Evolutionary conservation across 2,888 invertebrate genomes (phyloP), one percentile per base, ranked within the genome.

Genomic region (Miltochrista miniata): DNA sequence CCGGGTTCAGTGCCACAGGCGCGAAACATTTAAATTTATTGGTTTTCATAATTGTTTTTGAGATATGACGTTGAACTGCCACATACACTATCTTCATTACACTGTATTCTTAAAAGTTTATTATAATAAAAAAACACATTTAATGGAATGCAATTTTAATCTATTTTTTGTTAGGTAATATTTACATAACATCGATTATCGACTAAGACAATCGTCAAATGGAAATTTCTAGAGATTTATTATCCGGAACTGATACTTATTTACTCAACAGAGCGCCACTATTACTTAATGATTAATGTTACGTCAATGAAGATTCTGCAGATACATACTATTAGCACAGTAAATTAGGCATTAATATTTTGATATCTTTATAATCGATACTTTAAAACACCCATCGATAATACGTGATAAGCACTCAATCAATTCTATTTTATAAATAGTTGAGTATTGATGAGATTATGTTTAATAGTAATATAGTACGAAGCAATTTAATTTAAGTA

Each of bases 31-130:
- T 71, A 79, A 83, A 90, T 89, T 90, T 90, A 91, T 90, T 82
- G 83, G 78, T 79, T 80, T 81, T 76, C 81, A 84, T 89, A 87
- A 90, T 88, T 90, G 87, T 89, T 90, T 90, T 87, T 80, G 82
- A 81, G 76, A 79, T 82, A 74, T 72, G 70, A 76, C 77, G 74
- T 70, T 68, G 70, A 68, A 75, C 71, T 67, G 70, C 70, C 75
- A 73, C 73, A 74, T 76, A 80, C 68, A 75, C 74, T 67, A 78
- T 79, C 75, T 79, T 78, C 72, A 76, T 76, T 75, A 75, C 51
- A 45, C 30, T 43, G 45, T 46, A n/a, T 24, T 45, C 29, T 37
- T 30, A 33, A 11, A 10, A 11, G 14, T 10, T 14, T 30, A 31
- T 36, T 41, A 3, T 11, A 30, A 37, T 7, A n/a, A 29, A 7